These are phyloP conservation scores for Caranx ignobilis DNA, from an alignment of 2,113 vertebrate species.

Conservation along the genomic window DNA sequence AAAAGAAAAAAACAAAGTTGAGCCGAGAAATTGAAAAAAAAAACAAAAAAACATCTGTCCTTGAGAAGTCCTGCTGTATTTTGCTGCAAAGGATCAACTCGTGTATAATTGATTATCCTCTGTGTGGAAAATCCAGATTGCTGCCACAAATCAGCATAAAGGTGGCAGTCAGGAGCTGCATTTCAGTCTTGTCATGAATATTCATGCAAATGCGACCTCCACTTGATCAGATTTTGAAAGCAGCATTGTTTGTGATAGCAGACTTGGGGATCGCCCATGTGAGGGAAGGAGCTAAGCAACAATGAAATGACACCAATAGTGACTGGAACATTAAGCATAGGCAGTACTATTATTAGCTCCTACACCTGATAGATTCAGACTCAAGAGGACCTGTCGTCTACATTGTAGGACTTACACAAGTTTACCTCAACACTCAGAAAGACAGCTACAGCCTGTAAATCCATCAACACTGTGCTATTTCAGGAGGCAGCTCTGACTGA, in stretches of 20 bases:
- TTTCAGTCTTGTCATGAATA: conserved; percentile 13
- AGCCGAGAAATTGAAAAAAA: background rate
- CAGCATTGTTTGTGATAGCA: background rate
- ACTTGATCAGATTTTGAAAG: conserved; percentile 18
- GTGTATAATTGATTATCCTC: background rate
- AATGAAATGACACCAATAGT: conserved; percentile 8
- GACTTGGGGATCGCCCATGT: background rate
- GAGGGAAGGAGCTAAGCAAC: background rate
- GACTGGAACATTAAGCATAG: conserved; percentile 1
- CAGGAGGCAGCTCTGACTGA: background rate
- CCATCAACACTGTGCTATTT: background rate
- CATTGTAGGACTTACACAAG: background rate
- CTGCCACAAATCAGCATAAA: background rate
- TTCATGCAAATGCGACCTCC: conserved; percentile 19
- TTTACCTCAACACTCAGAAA: background rate
- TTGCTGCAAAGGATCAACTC: background rate
- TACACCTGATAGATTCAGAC: background rate
- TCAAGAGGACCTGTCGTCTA: background rate
- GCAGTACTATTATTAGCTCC: background rate
- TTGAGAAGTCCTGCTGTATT: background rate
- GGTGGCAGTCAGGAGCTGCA: background rate
- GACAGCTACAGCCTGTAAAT: background rate
- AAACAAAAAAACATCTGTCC: background rate
- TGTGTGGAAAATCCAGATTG: background rate
- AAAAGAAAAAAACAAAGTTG: background rate